These are phyloP conservation scores for Struthio camelus DNA, from an alignment of 2,113 vertebrate genomes.

Conservation along the genomic window DNA sequence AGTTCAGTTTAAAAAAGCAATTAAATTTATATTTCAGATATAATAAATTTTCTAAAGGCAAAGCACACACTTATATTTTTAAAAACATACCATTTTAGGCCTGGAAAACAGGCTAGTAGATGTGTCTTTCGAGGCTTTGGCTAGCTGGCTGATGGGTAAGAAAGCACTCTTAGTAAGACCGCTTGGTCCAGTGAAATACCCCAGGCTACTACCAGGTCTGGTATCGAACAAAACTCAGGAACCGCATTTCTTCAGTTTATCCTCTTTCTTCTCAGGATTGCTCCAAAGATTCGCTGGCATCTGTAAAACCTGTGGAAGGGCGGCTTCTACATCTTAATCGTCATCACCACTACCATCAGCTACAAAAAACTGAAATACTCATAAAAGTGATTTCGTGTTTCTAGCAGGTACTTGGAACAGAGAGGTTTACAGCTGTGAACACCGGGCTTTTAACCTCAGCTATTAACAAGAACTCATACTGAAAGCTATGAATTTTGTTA, in stretches of 20 bases:
- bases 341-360: too few relatives aligned
- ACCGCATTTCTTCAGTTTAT: background rate
- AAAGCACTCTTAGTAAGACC: background rate
- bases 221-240: background rate
- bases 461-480: background rate
- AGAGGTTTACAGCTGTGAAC: background rate
- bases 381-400: background rate
- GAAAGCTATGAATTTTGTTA: background rate
- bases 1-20: background rate
- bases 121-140: background rate
- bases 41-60: background rate
- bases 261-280: background rate
- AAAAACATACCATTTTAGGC: background rate
- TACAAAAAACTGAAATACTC: background rate
- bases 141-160: background rate
- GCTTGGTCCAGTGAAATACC: background rate
- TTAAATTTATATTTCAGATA: background rate
- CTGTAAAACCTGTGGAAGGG: background rate
- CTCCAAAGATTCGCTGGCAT: background rate
- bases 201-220: background rate
- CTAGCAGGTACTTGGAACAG: background rate
- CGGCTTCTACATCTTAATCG: background rate
- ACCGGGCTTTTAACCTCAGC: background rate
- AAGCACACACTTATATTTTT: background rate
- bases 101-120: background rate